These are phyloP conservation scores for Clunio marinus DNA, from an alignment of 2,888 invertebrate species.

Conservation along the genomic window DNA sequence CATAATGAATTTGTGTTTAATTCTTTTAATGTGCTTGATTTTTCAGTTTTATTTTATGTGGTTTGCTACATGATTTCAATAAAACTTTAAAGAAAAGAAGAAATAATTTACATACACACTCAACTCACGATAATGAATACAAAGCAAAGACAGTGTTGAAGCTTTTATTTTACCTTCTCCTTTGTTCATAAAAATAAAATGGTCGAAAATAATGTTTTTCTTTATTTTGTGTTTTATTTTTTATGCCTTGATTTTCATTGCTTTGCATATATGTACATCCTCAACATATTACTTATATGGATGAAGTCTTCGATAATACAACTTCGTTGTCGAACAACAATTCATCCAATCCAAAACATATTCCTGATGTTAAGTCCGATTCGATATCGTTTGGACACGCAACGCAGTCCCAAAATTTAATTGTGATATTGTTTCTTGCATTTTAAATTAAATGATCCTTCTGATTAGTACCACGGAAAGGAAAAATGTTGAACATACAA, in stretches of 20 bases:
- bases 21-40: neutral
- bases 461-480: neutral
- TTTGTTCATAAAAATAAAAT: conserved; percentile 25
- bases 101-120: conserved; percentile 30
- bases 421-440: no score
- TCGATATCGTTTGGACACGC: no score
- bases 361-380: no score
- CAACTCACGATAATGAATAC: conserved; percentile 4
- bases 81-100: no score
- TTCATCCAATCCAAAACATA: no score
- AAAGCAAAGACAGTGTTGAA: conserved; percentile 19
- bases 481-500: conserved; percentile 2
- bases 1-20: conserved; percentile 28
- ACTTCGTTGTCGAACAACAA: no score
- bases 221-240: no score
- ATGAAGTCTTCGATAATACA: no score
- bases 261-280: conserved; percentile 20
- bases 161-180: neutral
- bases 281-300: no score
- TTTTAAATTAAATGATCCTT: neutral
- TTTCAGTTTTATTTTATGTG: conserved; percentile 27
- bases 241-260: conserved; percentile 1
- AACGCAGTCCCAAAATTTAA: no score
- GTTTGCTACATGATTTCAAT: conserved; percentile 7
- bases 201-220: conserved; percentile 17